Evolutionary conservation across 2,113 vertebrate species (phyloP).

Genomic region (Eclectus roratus): DNA sequence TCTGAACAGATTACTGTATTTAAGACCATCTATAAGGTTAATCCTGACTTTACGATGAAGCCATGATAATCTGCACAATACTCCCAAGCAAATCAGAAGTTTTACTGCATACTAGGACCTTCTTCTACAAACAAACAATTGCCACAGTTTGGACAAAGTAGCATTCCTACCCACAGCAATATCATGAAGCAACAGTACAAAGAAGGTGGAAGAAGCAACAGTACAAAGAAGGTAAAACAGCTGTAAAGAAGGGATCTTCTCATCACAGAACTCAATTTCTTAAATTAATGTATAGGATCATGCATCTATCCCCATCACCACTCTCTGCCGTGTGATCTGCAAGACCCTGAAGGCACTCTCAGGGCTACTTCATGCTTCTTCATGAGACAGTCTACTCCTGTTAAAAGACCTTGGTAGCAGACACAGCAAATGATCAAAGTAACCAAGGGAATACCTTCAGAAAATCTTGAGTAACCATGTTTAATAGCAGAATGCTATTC

Average conservation of each 20-base stretch:
- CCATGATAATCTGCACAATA: background rate
- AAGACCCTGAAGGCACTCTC: background rate
- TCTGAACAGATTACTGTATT: background rate
- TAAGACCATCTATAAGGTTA: background rate
- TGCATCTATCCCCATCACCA: background rate
- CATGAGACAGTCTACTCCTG: background rate
- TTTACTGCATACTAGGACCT: background rate
- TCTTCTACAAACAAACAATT: background rate
- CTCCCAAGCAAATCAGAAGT: background rate
- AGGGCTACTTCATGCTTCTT: background rate
- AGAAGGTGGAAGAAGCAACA: background rate
- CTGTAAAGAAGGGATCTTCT: background rate
- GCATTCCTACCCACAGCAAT: background rate
- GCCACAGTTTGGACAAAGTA: background rate
- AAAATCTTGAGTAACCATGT: background rate
- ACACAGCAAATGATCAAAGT: background rate
- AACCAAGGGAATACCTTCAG: background rate
- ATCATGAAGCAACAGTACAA: background rate
- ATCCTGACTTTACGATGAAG: background rate
- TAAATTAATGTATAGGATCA: background rate
- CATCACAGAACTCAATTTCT: background rate
- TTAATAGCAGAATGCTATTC: background rate
- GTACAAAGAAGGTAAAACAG: background rate
- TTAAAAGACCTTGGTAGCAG: background rate
- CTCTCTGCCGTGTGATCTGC: background rate